These are phyloP conservation scores for Smittia aterrima DNA, from an alignment of 2,888 invertebrate species.

Conservation along the genomic window DNA sequence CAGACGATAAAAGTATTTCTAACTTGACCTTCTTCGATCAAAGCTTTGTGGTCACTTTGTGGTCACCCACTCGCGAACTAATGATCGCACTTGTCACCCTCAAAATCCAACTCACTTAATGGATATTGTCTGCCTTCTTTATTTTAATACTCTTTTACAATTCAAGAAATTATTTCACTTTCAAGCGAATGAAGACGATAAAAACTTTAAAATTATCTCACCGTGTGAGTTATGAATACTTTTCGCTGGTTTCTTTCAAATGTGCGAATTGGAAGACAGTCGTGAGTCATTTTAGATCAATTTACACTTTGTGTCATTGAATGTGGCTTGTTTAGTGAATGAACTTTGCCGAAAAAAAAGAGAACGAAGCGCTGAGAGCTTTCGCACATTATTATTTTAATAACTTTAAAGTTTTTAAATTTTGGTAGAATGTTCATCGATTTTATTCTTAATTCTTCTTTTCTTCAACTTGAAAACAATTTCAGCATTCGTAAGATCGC, in stretches of 20 bases:
- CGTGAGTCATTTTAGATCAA: constrained; percentile 37
- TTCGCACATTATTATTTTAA: neutral
- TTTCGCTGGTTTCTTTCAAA: neutral
- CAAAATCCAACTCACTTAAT: neutral
- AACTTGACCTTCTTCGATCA: no score
- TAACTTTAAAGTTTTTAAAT: neutral
- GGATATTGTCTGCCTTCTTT: constrained; percentile 38
- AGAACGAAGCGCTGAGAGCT: neutral
- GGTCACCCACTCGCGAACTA: no score
- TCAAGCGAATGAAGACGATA: neutral
- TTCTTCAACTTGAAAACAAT: neutral
- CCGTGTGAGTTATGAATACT: constrained; percentile 5
- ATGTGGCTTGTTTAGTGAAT: constrained; percentile 26
- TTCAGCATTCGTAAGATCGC: neutral
- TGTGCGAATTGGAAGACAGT: neutral
- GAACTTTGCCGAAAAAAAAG: constrained; percentile 30
- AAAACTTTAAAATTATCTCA: constrained; percentile 10
- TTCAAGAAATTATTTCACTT: constrained; percentile 9
- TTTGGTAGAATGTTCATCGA: neutral
- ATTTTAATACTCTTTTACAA: constrained; percentile 27
- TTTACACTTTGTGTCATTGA: constrained; percentile 39
- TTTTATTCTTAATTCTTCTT: neutral
- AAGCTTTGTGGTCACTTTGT: no score
- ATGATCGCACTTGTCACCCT: neutral
- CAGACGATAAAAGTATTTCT: neutral